phyloP scores from a whole-genome alignment of 53 echinoderm and acorn worm genomes.

The Antedon mediterranea region DNA sequence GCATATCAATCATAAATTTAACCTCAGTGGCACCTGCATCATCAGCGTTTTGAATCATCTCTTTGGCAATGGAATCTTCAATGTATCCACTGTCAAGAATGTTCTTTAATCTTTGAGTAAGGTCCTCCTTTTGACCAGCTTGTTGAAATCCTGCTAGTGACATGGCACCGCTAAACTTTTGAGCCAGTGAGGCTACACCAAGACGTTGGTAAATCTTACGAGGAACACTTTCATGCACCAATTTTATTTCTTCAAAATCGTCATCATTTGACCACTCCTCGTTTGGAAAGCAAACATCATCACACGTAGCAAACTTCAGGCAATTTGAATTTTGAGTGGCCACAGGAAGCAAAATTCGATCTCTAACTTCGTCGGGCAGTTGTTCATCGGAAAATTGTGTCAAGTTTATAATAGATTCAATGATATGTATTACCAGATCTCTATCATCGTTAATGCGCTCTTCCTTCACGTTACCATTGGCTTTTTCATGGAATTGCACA shows the following conservation, averaged over 20 bases:
- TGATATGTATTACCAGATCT: background rate
- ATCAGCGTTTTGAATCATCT: conserved; percentile 97
- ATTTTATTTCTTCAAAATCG: too few species aligned
- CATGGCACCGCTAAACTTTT: background rate
- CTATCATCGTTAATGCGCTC: background rate
- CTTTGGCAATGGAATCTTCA: conserved; percentile 34
- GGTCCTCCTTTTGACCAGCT: background rate
- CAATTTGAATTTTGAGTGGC: background rate
- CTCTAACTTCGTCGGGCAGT: background rate
- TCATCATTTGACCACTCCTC: too few species aligned
- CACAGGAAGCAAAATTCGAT: background rate
- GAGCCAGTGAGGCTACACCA: too few species aligned
- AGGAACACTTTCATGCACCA: too few species aligned
- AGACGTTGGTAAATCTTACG: too few species aligned
- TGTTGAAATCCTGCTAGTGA: background rate
- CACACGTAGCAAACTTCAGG: background rate
- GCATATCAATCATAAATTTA: conserved; percentile 62
- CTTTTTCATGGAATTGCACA: background rate
- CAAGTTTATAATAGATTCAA: background rate
- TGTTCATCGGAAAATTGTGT: background rate
- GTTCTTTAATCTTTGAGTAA: background rate
- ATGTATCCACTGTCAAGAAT: background rate
- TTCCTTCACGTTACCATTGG: background rate
- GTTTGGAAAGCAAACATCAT: background rate
- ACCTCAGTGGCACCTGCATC: conserved; percentile 92